These are phyloP conservation scores for Hydrocynus forskahlii DNA, from an alignment of 2,797 vertebrate genomes.

Conservation along the genomic window DNA sequence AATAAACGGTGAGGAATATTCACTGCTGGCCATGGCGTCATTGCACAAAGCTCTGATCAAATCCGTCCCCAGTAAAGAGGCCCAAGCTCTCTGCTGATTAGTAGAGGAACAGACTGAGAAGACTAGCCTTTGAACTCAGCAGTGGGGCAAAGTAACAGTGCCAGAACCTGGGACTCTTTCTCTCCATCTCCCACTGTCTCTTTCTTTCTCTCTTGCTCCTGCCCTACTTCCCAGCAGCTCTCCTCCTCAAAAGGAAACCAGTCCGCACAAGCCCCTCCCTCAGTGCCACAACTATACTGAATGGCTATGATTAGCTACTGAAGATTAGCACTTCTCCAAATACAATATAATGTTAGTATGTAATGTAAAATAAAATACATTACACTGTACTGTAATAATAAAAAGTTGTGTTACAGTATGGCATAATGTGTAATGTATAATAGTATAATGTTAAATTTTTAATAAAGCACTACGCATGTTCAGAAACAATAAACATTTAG, in stretches of 20 bases:
- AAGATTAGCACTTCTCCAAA: background rate
- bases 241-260: conserved; percentile 41
- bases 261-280: conserved; percentile 38
- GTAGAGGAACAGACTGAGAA: conserved; percentile 47
- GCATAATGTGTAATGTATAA: too few relatives aligned
- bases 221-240: conserved; percentile 53
- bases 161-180: conserved; percentile 37
- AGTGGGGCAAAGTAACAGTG: conserved; percentile 31
- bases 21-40: conserved; percentile 7
- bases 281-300: conserved; percentile 28
- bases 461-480: too few relatives aligned
- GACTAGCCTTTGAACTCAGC: conserved; percentile 53
- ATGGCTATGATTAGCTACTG: conserved; percentile 6
- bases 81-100: conserved; percentile 39
- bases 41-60: conserved; percentile 25
- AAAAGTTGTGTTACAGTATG: too few relatives aligned
- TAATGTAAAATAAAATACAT: too few relatives aligned
- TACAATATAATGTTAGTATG: background rate
- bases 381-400: too few relatives aligned
- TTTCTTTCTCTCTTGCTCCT: conserved; percentile 27
- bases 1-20: background rate
- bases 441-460: too few relatives aligned
- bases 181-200: conserved; percentile 17
- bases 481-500: background rate
- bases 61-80: conserved; percentile 20